A percentile compares a stretch with the other conserved stretches of the same genome.
These are phyloP conservation scores for Dryoscopus gambensis DNA, from an alignment of 2,113 vertebrate genomes.

Conservation along the genomic window DNA sequence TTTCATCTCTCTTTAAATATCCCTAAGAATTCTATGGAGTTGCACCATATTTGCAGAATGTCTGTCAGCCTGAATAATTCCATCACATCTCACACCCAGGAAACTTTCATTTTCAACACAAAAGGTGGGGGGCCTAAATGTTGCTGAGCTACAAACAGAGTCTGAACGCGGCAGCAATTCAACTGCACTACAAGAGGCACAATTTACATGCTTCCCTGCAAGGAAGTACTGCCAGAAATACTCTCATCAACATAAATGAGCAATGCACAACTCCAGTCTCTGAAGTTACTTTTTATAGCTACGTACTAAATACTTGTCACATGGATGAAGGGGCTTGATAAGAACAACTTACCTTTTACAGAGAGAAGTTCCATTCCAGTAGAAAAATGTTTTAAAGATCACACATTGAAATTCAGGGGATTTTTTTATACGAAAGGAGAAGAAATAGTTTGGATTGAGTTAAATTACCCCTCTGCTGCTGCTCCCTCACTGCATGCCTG, in stretches of 20 bases:
- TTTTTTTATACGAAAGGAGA: not conserved
- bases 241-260: not conserved
- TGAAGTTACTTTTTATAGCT: not conserved
- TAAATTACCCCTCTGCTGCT: not conserved
- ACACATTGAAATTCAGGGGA: not conserved
- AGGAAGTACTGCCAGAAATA: not conserved
- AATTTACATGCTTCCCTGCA: not conserved
- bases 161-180: not conserved
- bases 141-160: not conserved
- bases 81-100: accelerated
- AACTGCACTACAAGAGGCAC: not conserved
- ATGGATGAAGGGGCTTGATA: not conserved
- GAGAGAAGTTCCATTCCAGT: constrained; percentile 59
- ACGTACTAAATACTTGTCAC: not conserved
- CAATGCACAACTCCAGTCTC: not conserved
- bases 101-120: not conserved
- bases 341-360: constrained; percentile 56
- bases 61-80: not conserved
- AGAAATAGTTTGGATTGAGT: not conserved
- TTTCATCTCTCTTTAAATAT: not conserved
- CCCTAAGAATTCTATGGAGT: not conserved
- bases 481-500: not conserved
- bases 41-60: not conserved
- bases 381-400: not conserved
- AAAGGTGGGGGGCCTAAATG: not conserved